Percentiles rank a stretch among this genome's conserved stretches.
phyloP scores from a whole-genome alignment of 30 jellyfish, hydroid and myxozoan genomes.

The Aurelia aurita region DNA sequence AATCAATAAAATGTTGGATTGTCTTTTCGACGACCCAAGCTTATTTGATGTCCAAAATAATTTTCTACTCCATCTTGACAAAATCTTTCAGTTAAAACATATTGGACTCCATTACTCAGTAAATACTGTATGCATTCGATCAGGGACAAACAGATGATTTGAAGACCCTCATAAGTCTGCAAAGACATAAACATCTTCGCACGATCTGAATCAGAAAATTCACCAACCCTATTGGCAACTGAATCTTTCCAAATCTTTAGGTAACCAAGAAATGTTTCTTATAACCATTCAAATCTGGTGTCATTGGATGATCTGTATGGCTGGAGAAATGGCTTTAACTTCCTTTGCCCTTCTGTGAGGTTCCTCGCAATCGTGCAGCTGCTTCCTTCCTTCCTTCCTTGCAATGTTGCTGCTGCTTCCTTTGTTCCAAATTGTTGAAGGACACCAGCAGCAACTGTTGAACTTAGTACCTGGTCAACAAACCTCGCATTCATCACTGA shows the following conservation, averaged over 20 bases:
- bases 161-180: constrained; percentile 53
- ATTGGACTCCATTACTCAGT: constrained; percentile 13
- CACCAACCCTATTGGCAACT: constrained; percentile 32
- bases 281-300: constrained; percentile 37
- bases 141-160: constrained; percentile 25
- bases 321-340: constrained; percentile 24
- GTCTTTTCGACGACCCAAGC: constrained; percentile 57
- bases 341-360: constrained; percentile 21
- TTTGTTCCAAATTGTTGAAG: constrained; percentile 10
- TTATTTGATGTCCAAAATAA: constrained; percentile 53
- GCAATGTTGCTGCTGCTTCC: constrained; percentile 25
- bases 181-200: constrained; percentile 23
- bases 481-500: constrained; percentile 46
- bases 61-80: constrained; percentile 56
- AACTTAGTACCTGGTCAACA: constrained; percentile 35
- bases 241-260: constrained; percentile 31
- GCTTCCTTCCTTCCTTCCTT: constrained; percentile 13
- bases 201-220: constrained; percentile 40
- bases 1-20: constrained; percentile 66
- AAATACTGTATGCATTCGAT: constrained; percentile 16
- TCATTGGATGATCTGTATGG: constrained; percentile 41
- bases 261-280: constrained; percentile 22
- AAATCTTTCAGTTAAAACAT: constrained; percentile 35
- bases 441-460: constrained; percentile 33
- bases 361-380: constrained; percentile 37